Evolutionary conservation across 2,888 invertebrate species (phyloP), one percentile per base, ranked within the genome.

Genomic region (Pyrocoelia pectoralis): DNA sequence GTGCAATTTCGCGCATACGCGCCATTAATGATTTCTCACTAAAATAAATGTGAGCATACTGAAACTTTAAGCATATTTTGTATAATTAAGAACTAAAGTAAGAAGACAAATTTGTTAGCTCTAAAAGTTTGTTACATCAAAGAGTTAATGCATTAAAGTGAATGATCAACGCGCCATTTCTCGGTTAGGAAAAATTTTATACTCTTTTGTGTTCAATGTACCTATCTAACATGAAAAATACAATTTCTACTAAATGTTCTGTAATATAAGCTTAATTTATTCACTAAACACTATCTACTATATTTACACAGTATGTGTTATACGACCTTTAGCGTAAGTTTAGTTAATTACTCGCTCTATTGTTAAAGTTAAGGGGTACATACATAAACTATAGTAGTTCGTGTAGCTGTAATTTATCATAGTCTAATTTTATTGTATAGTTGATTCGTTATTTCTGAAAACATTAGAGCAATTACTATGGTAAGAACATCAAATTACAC

Each of bases 21-120:
- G 41, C 41, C 41, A 43, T 43, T 43, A 43, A 43, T 43, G 41
- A 43, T 43, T 43, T 43, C 41, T 43, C 41, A 43, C 41, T 43
- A 15, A 43, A 43, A 43, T 43, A 43, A 43, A 43, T 43, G 41
- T 15, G 13, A 15, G 14, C 41, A 3, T 43, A 43, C 41, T 43
- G 13, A 43, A 43, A 43, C 41, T 43, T 43, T 43, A 43, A 43
- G 41, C 41, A 43, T 43, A 43, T 43, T 43, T 43, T 43, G 41
- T 43, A 43, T 43, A 43, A 43, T 43, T 43, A 43, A 43, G 41
- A 43, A 43, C 41, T 43, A 43, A 12, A 40, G 12, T 40, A 40
- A 43, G 41, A 43, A 43, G 41, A 43, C 41, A 43, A 33, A 43
- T 43, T 43, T 43, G 41, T 43, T 43, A 43, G 41, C 41, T 43